These are phyloP conservation scores for Zaprionus lineosus DNA, from an alignment of 2,888 invertebrate species.

Conservation along the genomic window DNA sequence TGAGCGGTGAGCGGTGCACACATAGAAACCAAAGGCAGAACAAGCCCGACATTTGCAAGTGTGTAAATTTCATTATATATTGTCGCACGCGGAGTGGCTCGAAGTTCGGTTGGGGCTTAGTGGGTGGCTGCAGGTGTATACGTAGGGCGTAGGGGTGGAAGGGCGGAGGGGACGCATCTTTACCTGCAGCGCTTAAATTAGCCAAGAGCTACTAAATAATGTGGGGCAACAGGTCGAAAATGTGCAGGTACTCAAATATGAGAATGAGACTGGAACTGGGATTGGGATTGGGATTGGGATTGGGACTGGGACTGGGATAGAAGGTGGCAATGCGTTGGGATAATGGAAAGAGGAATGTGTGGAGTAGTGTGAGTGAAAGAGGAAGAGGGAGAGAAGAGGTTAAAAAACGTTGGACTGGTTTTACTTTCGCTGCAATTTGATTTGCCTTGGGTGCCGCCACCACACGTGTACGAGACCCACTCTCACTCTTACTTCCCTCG, in stretches of 20 bases:
- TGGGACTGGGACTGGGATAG: background rate
- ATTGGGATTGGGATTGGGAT: background rate
- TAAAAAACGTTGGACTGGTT: constrained; percentile 22
- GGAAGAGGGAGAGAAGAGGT: background rate
- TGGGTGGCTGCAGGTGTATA: background rate
- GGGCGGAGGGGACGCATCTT: background rate
- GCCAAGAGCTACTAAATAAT: constrained; percentile 35
- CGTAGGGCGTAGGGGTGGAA: background rate
- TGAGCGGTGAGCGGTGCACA: background rate
- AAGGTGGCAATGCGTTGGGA: background rate
- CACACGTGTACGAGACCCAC: no score
- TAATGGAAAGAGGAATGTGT: background rate
- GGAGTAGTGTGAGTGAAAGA: no score
- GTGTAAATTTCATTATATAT: constrained; percentile 70
- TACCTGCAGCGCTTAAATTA: constrained; percentile 66
- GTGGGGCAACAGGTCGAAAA: constrained; percentile 71
- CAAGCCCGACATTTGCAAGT: constrained; percentile 64
- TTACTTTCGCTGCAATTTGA: constrained; percentile 56
- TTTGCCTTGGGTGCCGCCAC: constrained; percentile 10
- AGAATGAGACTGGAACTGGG: background rate
- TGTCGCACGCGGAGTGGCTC: constrained; percentile 29
- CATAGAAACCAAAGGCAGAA: constrained; percentile 8
- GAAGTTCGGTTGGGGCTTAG: background rate
- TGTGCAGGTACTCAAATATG: constrained; percentile 2
- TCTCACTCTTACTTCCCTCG: no score